Base-by-base conservation (phyloP, 2,888 invertebrate genomes). In the Opisthograptis luteolata region DNA sequence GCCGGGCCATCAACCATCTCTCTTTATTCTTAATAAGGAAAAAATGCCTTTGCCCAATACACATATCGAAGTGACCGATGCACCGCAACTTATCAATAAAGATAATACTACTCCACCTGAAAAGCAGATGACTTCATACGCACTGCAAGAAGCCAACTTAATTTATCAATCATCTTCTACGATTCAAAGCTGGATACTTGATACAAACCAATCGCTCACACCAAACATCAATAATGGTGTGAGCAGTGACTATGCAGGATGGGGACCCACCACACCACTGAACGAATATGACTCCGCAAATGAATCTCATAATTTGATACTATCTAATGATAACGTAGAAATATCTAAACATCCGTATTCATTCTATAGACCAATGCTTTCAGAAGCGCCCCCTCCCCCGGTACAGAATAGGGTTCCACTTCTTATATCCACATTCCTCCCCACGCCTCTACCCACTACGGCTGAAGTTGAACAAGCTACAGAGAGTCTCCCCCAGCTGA, bases 131-230 rank as follows among this genome's bases (percentile, higher is more conserved):
- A 84, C 89, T 6, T 85, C 92, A 1, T 93, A 83, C 52, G 79
- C 92, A 22, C 76, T 94, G 5, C 93, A 94, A 73, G 92, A 93
- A 72, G 89, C 94, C 1, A 93, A 93, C 71, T 81, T 94, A 45
- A 91, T 94, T 42, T 94, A 93, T 64, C 94, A 94, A 60, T 92
- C 93, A 6, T 93, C 93, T 27, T 92, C 92, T 27, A 78, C 86
- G 2, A 86, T 75, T 57, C 84, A 90, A 44, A 90, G 91, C 48
- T 92, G 92, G 91, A 75, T 81, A 47, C 66, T 70, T 4, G 67
- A 78, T 41, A 57, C 59, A 19, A 85, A 84, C 66, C 70, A 81
- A 48, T 84, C 84, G 6, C 77, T 78, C 55, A 46, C 69, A 15
- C 55, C 73, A 22, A 62, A 54, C n/a, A 39, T 73, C 14, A 74